Evolutionary conservation across 2,797 vertebrate genomes (phyloP), one percentile per base, ranked within the genome.

Genomic region (Sebastes iracundus): DNA sequence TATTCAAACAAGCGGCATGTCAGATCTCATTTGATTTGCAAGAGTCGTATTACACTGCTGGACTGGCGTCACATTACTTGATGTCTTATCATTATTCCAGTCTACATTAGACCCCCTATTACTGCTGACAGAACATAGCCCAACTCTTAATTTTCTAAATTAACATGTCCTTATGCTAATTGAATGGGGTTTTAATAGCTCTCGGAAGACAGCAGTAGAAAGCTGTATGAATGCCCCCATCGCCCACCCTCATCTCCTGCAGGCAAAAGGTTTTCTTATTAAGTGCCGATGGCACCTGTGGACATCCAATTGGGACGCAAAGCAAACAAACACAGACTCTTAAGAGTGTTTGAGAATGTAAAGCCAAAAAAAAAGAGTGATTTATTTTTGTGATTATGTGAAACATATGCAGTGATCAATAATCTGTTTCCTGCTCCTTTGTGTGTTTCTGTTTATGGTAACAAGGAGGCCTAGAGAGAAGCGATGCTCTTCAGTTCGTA

Each of bases 161-260:
- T 66, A 93, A 90, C 85, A 90, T 72, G 79, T 84, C 81, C 70
- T 90, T 71, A 89, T 92, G 87, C 84, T 88, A 89, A 92, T 87
- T 85, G 72, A 91, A 93, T 91, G 78, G 82, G 73, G 61, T 88
- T 91, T 90, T 92, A 93, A 90, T 88, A 72, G 88, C 90, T 90
- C 87, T 88, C 79, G 8, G 85, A 42, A 85, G 89, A 90, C 80
- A 58, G 67, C 73, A 70, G 75, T 80, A 59, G 63, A 75, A 75
- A 74, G 56, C 62, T 32, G 5, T 35, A 53, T 28, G 55, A 65
- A 70, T 61, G 33, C 27, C 46, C 49, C 56, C 32, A 2, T 10
- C 16, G 68, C 58, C 66, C 72, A 32, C 56, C 55, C 32, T 16
- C 68, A 62, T 38, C 56, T 77, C 58, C 67, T 53, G 10, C 9